Evolutionary conservation across 2,888 invertebrate species (phyloP), one percentile per base, ranked within the genome.

Genomic region (Clivina fossor): DNA sequence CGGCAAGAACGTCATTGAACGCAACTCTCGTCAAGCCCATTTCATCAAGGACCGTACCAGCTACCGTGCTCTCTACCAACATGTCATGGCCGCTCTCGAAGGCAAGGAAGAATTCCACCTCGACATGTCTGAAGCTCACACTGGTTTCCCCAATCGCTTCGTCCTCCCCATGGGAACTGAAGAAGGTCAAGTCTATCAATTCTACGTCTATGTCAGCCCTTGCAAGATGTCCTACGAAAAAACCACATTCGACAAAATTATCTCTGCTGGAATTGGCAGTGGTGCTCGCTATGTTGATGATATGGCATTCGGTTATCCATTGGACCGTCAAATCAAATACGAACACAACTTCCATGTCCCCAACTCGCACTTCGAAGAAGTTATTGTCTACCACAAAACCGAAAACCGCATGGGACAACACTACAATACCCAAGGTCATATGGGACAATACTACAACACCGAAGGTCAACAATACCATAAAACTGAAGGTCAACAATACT

Each of bases 231-330:
- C 73, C 46, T 69, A 71, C 47, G 46, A 49, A 19, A 76, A 73
- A 55, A 74, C 73, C 26, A 56, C 49, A 61, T 79, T 74, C 58
- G 77, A 80, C 59, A 63, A 75, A 33, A 60, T 69, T n/a, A 77
- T 78, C 68, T 74, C 76, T 46, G 76, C 79, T 56, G 78, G 76
- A 61, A 72, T 78, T 58, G 80, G 79, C 62, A 76, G 76, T 66
- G 81, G 78, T 69, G 69, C 80, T 74, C 66, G 74, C 46, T 65
- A 69, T 50, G 73, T 83, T 40, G 87, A 88, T 69, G 78, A 76
- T 61, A 78, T 80, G 69, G 80, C 87, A 38, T 76, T 84, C 65
- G 87, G 86, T 49, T 90, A 82, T 78, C 90, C 90, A 58, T 80
- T 90, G 68, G 88, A 90, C 68, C 83, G 86, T 63, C 74, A 76